Evolutionary conservation across 1,140 invertebrate genomes (phyloP).

Genomic region (Drosophila biarmipes): DNA sequence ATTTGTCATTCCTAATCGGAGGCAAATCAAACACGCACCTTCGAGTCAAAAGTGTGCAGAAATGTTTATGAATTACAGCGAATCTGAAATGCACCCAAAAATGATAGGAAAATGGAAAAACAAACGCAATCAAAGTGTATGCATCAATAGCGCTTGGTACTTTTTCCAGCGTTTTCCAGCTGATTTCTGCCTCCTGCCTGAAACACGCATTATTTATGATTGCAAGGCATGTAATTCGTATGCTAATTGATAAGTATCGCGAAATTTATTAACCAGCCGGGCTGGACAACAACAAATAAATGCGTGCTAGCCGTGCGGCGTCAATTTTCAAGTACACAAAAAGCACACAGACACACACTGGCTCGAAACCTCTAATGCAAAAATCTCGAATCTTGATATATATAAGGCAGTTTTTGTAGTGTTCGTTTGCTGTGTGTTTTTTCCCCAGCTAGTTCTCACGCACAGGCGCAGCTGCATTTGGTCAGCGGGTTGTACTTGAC

Average conservation of each 20-base stretch:
- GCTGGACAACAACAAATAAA: slow-evolving; percentile 60
- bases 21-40: slow-evolving; percentile 79
- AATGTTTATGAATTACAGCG: slow-evolving; percentile 75
- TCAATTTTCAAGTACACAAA: slow-evolving; percentile 76
- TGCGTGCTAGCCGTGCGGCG: slow-evolving; percentile 77
- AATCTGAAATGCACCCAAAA: slow-evolving; percentile 57
- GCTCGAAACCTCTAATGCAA: slow-evolving; percentile 58
- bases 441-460: slow-evolving; percentile 69
- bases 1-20: slow-evolving; percentile 76
- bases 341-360: slow-evolving; percentile 6
- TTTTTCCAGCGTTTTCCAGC: slow-evolving; percentile 29
- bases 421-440: slow-evolving; percentile 39
- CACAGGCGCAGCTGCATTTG: slow-evolving; percentile 76
- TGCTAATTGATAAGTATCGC: slow-evolving; percentile 84
- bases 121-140: slow-evolving; percentile 70
- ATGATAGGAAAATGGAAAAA: slow-evolving; percentile 14
- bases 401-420: slow-evolving; percentile 61
- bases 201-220: slow-evolving; percentile 83
- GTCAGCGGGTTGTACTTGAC: slow-evolving; percentile 63
- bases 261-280: slow-evolving; percentile 80
- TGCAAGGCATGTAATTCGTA: slow-evolving; percentile 84
- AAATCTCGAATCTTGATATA: slow-evolving; percentile 81
- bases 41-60: slow-evolving; percentile 69
- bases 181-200: slow-evolving; percentile 44
- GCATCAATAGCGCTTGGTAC: slow-evolving; percentile 56